Conservation (phyloP, 2,113 vertebrate genomes). For the Tonatia bakeri region DNA sequence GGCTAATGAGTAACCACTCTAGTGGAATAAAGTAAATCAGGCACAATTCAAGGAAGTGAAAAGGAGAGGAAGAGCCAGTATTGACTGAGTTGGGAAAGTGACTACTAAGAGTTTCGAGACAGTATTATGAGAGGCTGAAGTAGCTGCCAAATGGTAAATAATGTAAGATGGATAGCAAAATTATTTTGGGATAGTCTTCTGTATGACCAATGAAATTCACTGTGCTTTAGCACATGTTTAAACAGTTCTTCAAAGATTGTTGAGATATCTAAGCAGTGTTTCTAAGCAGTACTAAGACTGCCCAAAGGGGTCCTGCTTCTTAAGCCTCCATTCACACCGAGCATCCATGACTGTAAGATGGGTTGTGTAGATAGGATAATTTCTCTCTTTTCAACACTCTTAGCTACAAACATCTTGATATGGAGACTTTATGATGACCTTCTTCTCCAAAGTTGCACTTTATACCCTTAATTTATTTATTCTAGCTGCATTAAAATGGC, state of each 20-base stretch:
- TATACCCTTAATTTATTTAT: neutral
- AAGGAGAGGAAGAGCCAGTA: neutral
- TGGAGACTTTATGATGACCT: neutral
- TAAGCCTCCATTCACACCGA: neutral
- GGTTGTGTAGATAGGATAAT: neutral
- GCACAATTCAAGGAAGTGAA: neutral
- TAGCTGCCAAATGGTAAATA: neutral
- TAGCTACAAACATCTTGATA: neutral
- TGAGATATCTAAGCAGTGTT: neutral
- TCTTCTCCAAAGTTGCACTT: neutral
- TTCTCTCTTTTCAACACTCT: neutral
- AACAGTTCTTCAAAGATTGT: neutral
- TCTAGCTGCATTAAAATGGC: neutral
- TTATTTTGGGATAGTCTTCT: neutral
- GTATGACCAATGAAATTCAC: neutral
- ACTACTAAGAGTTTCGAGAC: neutral
- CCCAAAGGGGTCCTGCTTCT: neutral
- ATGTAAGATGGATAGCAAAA: neutral
- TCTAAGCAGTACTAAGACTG: neutral
- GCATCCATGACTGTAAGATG: neutral
- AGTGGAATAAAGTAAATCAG: neutral
- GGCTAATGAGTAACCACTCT: neutral
- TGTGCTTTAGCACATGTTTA: neutral
- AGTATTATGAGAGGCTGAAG: neutral
- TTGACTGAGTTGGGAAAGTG: neutral